phyloP scores from a whole-genome alignment of 2,888 invertebrate species.

The Andrena praecox region DNA sequence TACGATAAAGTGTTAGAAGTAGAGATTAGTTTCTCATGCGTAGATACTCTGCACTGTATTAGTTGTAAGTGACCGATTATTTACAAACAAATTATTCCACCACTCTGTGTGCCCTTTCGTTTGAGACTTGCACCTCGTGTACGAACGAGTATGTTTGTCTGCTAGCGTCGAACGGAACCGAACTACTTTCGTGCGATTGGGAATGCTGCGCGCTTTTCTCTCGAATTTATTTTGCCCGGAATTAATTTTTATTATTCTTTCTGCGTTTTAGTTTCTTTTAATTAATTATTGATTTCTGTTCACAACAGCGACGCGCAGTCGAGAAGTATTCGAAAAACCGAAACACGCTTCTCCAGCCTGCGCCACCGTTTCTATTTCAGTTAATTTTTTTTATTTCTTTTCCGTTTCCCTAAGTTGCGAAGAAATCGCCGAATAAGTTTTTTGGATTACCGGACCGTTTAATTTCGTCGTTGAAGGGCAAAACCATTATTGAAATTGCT shows the following conservation, averaged over 20 bases:
- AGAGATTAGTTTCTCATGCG: slow-evolving; percentile 73
- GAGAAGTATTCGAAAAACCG: too few species aligned
- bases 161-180: background rate
- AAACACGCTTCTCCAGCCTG: slow-evolving; percentile 1
- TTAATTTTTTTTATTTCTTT: slow-evolving; percentile 57
- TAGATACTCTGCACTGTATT: slow-evolving; percentile 72
- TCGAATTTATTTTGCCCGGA: background rate
- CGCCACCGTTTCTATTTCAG: slow-evolving; percentile 39
- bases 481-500: slow-evolving; percentile 84
- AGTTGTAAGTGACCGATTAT: slow-evolving; percentile 69
- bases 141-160: slow-evolving; percentile 1
- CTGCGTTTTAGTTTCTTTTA: slow-evolving; percentile 22
- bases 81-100: slow-evolving; percentile 46
- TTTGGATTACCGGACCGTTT: slow-evolving; percentile 82
- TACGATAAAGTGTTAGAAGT: slow-evolving; percentile 68
- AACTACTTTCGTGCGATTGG: background rate
- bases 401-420: slow-evolving; percentile 78
- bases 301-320: background rate
- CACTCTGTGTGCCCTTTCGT: slow-evolving; percentile 45
- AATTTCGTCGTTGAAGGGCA: slow-evolving; percentile 82
- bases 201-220: background rate
- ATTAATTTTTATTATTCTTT: slow-evolving; percentile 1
- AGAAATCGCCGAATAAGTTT: slow-evolving; percentile 82
- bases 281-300: slow-evolving; percentile 2
- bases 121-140: slow-evolving; percentile 13